Conservation (phyloP, 2,888 invertebrate genomes). For the Plebejus melissa region DNA sequence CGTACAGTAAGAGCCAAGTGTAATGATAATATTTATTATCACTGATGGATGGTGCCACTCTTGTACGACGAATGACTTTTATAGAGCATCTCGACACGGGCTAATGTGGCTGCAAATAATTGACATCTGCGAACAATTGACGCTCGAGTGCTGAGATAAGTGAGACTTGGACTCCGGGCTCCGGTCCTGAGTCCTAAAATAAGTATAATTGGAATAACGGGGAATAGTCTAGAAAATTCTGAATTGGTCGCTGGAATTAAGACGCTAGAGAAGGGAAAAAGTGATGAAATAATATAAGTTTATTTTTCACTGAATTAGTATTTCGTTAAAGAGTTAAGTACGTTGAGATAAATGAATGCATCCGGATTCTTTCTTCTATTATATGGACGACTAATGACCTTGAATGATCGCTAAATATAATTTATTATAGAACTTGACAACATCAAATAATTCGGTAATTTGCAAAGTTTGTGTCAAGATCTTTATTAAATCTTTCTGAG, state of each 20-base stretch:
- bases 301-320: not conserved
- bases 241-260: not conserved
- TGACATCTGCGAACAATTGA: slow-evolving; percentile 39
- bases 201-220: slow-evolving; percentile 1
- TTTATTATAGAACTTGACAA: too few species aligned
- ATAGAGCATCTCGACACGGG: slow-evolving; percentile 33
- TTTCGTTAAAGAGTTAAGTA: not conserved
- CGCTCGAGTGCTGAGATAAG: slow-evolving; percentile 20
- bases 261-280: not conserved
- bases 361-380: too few species aligned
- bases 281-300: not conserved
- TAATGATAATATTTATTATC: not conserved
- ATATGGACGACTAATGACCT: too few species aligned
- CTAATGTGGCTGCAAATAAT: slow-evolving; percentile 40
- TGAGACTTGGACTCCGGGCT: slow-evolving; percentile 19
- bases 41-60: slow-evolving; percentile 1
- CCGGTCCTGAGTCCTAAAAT: slow-evolving; percentile 4
- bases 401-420: too few species aligned
- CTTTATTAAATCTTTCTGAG: not conserved
- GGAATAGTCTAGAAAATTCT: not conserved
- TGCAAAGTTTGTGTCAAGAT: too few species aligned
- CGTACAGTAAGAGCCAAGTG: not conserved
- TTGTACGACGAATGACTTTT: slow-evolving; percentile 23
- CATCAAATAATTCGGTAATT: too few species aligned
- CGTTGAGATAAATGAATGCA: too few species aligned